phyloP scores from a whole-genome alignment of 2,888 invertebrate species.

The Acholoe squamosa region DNA sequence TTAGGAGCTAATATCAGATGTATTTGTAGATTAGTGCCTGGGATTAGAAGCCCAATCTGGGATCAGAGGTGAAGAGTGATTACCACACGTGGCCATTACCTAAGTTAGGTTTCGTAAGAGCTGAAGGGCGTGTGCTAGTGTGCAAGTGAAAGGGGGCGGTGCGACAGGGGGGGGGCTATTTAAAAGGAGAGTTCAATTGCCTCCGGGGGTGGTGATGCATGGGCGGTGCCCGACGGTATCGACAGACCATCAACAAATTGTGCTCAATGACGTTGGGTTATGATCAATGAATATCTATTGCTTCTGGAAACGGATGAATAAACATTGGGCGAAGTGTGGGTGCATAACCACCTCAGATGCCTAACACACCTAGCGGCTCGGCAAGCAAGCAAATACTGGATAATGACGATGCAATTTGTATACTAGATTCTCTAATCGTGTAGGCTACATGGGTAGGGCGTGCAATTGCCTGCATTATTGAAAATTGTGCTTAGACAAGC shows the following conservation, averaged over 20 bases:
- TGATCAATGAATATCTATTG: constrained; percentile 36
- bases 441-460: not conserved
- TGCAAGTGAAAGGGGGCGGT: not conserved
- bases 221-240: constrained; percentile 28
- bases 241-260: constrained; percentile 25
- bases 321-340: constrained; percentile 27
- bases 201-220: not conserved
- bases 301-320: not conserved
- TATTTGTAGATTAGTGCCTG: too few species aligned
- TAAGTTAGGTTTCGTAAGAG: too few species aligned
- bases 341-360: not conserved
- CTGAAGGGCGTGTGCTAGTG: too few species aligned
- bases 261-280: constrained; percentile 2
- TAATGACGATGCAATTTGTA: not conserved
- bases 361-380: not conserved
- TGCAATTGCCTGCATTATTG: not conserved
- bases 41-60: too few species aligned
- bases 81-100: too few species aligned
- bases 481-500: not conserved
- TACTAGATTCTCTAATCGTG: not conserved
- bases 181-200: too few species aligned
- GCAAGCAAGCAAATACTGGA: not conserved
- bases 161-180: not conserved
- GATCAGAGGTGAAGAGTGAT: too few species aligned
- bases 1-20: too few species aligned